phyloP scores from a whole-genome alignment of 2,888 invertebrate genomes.

The Drosophila affinis region DNA sequence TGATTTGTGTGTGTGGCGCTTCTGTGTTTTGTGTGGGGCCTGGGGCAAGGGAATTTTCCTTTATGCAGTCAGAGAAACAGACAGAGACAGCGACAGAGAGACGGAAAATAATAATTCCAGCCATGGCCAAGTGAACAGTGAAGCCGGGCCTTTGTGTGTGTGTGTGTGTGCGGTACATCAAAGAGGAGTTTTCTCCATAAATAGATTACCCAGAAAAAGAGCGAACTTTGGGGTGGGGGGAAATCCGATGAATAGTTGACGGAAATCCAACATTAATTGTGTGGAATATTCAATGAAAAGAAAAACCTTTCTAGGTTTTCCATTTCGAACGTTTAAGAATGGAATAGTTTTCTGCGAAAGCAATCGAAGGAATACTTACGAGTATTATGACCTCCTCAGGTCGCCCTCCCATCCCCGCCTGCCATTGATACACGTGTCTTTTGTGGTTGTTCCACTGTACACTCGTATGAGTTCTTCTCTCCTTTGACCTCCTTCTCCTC shows the following conservation, averaged over 20 bases:
- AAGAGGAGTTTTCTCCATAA: constrained; percentile 40
- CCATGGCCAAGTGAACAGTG: constrained; percentile 40
- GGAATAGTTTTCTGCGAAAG: neutral
- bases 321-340: neutral
- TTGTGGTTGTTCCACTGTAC: constrained; percentile 13
- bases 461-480: neutral
- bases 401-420: no score
- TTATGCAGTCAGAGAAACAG: constrained; percentile 27
- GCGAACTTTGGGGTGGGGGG: neutral
- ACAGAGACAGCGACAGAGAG: constrained; percentile 4
- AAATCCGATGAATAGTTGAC: constrained; percentile 43
- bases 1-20: constrained; percentile 38
- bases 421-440: constrained; percentile 10
- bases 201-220: constrained; percentile 2
- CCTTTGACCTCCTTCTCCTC: no score
- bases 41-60: constrained; percentile 48
- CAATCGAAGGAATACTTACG: neutral
- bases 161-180: constrained; percentile 21
- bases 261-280: constrained; percentile 36
- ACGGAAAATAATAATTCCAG: constrained; percentile 40
- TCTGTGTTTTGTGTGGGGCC: neutral
- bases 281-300: constrained; percentile 28
- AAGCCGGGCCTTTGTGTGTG: constrained; percentile 18
- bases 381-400: neutral
- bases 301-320: neutral